phyloP scores from a whole-genome alignment of 2,113 vertebrate genomes.

The Seriola dumerili region DNA sequence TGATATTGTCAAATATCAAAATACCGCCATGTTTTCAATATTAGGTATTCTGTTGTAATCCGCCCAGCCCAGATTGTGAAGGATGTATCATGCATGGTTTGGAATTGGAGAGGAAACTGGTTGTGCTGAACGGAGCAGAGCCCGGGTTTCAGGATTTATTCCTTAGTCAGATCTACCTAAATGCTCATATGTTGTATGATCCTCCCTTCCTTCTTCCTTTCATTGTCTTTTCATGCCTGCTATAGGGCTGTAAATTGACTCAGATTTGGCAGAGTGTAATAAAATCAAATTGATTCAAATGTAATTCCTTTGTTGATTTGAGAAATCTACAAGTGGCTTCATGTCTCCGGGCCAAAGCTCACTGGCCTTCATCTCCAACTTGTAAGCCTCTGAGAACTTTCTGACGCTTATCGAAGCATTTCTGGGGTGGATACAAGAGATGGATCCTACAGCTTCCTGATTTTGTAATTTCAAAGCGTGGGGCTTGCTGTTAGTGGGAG shows the following conservation, averaged over 20 bases:
- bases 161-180: background rate
- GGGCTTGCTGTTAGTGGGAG: conserved; percentile 74
- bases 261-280: conserved; percentile 22
- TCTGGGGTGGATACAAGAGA: conserved; percentile 68
- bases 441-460: conserved; percentile 82
- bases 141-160: background rate
- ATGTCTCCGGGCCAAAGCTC: conserved; percentile 48
- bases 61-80: background rate
- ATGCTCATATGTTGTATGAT: background rate
- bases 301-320: conserved; percentile 51
- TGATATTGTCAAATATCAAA: background rate
- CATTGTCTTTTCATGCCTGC: background rate
- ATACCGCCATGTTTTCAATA: background rate
- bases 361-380: conserved; percentile 55
- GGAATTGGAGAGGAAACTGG: background rate
- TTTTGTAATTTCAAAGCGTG: conserved; percentile 81
- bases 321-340: conserved; percentile 49
- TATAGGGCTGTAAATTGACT: background rate
- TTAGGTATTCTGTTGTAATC: background rate
- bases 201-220: background rate
- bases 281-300: conserved; percentile 41
- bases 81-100: background rate
- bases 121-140: background rate
- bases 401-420: conserved; percentile 66
- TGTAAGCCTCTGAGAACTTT: conserved; percentile 69